A percentile compares a stretch with the other conserved stretches of the same genome.
Evolutionary conservation across 1,140 invertebrate species (phyloP).

Genomic region (Brachionus calyciflorus): DNA sequence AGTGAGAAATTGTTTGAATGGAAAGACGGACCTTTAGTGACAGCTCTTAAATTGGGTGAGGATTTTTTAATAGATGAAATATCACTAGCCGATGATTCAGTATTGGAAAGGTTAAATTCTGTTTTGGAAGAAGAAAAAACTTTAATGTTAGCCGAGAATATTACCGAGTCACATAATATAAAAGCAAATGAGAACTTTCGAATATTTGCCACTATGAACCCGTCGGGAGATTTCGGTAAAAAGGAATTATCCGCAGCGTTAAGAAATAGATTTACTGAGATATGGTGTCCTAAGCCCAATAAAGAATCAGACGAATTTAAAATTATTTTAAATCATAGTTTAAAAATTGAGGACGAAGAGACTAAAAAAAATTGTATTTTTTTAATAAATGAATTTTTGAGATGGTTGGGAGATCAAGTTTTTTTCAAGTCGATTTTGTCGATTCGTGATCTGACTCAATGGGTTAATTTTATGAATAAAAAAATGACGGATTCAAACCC

Average conservation of each 20-base stretch:
- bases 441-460: constrained; percentile 82
- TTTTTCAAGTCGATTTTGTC: constrained; percentile 20
- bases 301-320: constrained; percentile 70
- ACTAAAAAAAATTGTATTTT: not conserved
- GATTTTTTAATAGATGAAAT: constrained; percentile 97
- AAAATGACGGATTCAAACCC: constrained; percentile 48
- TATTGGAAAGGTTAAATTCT: constrained; percentile 93
- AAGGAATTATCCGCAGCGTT: constrained; percentile 97
- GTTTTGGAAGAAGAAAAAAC: constrained; percentile 88
- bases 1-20: constrained; percentile 81
- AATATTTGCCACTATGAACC: constrained; percentile 98
- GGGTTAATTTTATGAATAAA: constrained; percentile 87
- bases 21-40: constrained; percentile 90
- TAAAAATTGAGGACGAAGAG: constrained; percentile 54
- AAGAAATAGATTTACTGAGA: constrained; percentile 95
- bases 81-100: constrained; percentile 95
- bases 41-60: constrained; percentile 80
- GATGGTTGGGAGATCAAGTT: not conserved
- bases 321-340: constrained; percentile 76
- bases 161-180: constrained; percentile 51
- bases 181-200: constrained; percentile 76
- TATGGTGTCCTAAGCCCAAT: constrained; percentile 82
- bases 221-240: constrained; percentile 97
- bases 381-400: not conserved
- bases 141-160: constrained; percentile 83